Evolutionary conservation across 2,888 invertebrate species (phyloP).

Genomic region (Pediacus dermestoides): DNA sequence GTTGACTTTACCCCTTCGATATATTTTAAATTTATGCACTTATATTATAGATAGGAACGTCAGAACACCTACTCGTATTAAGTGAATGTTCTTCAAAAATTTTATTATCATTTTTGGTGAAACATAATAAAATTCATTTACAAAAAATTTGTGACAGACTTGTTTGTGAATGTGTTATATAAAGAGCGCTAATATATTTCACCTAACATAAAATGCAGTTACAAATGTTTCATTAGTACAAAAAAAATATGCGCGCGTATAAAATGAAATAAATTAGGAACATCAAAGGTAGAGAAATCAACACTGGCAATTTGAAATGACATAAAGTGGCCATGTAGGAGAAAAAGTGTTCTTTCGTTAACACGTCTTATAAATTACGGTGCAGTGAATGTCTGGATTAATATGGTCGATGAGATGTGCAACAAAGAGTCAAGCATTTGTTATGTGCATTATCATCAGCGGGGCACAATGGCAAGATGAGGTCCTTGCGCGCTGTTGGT

Average conservation of each 20-base stretch:
- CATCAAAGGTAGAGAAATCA: slow-evolving; percentile 25
- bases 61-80: no score
- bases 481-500: slow-evolving; percentile 17
- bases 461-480: slow-evolving; percentile 20
- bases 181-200: no score
- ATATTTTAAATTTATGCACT: no score
- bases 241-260: slow-evolving; percentile 18
- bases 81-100: no score
- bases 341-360: slow-evolving; percentile 18
- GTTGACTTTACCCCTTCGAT: no score
- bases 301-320: slow-evolving; percentile 23
- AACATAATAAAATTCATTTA: no score
- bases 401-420: slow-evolving; percentile 33
- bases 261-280: slow-evolving; percentile 14
- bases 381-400: slow-evolving; percentile 27
- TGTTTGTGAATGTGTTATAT: no score
- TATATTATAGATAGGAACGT: no score
- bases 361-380: slow-evolving; percentile 28
- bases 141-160: no score
- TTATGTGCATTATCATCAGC: slow-evolving; percentile 14
- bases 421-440: slow-evolving; percentile 31
- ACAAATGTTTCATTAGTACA: slow-evolving; percentile 20
- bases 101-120: no score
- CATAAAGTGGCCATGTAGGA: slow-evolving; percentile 15
- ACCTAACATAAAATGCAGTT: no score